A percentile compares a stretch with the other conserved stretches of the same genome.
Evolutionary conservation across 2,888 invertebrate genomes (phyloP).

Genomic region (Cerceris rybyensis): DNA sequence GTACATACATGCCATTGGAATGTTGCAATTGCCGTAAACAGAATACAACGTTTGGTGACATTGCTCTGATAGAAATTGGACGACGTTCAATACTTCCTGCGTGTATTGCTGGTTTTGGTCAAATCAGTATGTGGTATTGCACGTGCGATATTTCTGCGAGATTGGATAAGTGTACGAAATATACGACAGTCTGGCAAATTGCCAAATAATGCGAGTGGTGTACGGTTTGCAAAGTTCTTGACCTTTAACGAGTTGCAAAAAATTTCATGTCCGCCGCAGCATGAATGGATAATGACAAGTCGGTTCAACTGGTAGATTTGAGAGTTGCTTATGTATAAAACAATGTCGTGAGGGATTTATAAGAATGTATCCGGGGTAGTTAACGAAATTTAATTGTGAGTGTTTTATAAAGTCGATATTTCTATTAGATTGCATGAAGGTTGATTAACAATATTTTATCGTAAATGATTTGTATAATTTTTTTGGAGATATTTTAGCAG

Average conservation of each 20-base stretch:
- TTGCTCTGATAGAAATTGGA: constrained; percentile 8
- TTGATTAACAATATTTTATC: too few species aligned
- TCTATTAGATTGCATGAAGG: too few species aligned
- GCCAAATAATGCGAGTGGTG: not conserved
- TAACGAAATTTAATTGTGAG: too few species aligned
- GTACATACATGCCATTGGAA: not conserved
- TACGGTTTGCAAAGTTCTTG: constrained; percentile 2
- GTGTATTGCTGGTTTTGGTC: not conserved
- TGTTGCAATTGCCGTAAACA: not conserved
- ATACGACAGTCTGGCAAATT: not conserved
- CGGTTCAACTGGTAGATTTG: too few species aligned
- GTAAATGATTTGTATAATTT: too few species aligned
- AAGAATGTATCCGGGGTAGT: too few species aligned
- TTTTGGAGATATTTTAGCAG: too few species aligned
- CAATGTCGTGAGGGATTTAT: too few species aligned
- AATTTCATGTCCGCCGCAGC: not conserved
- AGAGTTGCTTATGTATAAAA: too few species aligned
- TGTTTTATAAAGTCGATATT: too few species aligned
- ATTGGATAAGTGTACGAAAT: too few species aligned
- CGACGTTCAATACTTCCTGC: constrained; percentile 8
- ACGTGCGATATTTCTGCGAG: not conserved
- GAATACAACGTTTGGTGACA: constrained; percentile 3
- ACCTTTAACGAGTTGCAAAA: constrained; percentile 5
- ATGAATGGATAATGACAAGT: not conserved
- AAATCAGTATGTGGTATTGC: not conserved